phyloP scores from a whole-genome alignment of 2,797 vertebrate genomes.

The Lerista edwardsae region DNA sequence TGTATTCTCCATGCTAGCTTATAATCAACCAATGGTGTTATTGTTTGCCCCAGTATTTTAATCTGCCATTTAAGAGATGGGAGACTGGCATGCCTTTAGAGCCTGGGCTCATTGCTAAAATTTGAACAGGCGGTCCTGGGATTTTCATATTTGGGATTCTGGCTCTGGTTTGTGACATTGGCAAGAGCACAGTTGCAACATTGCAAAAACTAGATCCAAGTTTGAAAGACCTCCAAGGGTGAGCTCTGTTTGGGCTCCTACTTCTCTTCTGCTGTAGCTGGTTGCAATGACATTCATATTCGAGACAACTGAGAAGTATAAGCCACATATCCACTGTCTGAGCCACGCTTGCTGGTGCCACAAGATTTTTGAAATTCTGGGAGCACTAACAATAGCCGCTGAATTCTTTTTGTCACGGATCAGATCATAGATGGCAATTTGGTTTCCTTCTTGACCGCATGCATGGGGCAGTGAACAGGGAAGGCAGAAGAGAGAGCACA shows the following conservation, averaged over 20 bases:
- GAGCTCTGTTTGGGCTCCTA: background rate
- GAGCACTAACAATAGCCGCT: background rate
- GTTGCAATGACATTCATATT: background rate
- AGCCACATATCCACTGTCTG: background rate
- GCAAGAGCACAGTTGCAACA: background rate
- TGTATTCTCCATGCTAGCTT: background rate
- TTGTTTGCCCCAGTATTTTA: background rate
- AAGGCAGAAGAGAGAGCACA: slow-evolving; percentile 6
- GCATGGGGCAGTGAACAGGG: slow-evolving; percentile 46
- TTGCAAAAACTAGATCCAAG: background rate
- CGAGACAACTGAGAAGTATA: background rate
- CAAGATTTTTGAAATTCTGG: slow-evolving; percentile 1
- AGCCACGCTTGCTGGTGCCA: background rate
- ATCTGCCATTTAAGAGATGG: background rate
- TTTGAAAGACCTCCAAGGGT: background rate
- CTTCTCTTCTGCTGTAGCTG: background rate
- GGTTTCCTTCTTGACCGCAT: slow-evolving; percentile 36
- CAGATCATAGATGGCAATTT: background rate
- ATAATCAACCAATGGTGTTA: background rate
- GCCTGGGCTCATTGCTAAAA: too few relatives aligned
- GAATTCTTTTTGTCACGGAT: slow-evolving; percentile 12
- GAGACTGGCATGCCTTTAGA: background rate
- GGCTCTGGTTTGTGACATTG: background rate
- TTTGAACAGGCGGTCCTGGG: background rate
- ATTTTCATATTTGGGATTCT: background rate